Base-by-base conservation (phyloP, 2,113 vertebrate genomes). In the Corythaixoides concolor region DNA sequence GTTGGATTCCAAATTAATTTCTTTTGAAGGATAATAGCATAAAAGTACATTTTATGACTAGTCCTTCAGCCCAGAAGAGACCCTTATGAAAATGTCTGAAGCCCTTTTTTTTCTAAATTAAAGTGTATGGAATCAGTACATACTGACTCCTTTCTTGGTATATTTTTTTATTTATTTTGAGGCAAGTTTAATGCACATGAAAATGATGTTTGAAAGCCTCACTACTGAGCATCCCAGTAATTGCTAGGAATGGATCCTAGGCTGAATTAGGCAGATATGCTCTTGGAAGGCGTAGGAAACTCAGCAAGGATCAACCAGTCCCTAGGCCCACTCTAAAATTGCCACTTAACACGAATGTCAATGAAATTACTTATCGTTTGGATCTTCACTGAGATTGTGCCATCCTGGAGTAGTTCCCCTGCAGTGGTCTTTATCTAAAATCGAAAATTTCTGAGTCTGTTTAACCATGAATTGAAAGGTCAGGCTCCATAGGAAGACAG, bases 251-350 rank as follows among this genome's bases (percentile, higher is more conserved):
- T 69, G 17, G 53, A 41, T 90, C 24, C 28, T 66, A 16, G 32
- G 22, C 33, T 75, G 39, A 56, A 59, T 72, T 72, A 35, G 22
- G 68, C 28, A 47, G 33, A 30, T 76, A 20, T 63, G 2, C 37
- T 89, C 15, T 79, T 64, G 39, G 16, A 76, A 87, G 21, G 30
- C 11, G 20, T 19, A 28, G 69, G 53, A 58, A 47, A 43, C 0
- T 1, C 20, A 9, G 39, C 35, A 67, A 53, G 37, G n/a, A 45
- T 47, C 0, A 0, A 33, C 21, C 15, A 58, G 50, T 83, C 26
- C 33, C 5, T 59, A 43, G 32, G 12, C 19, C 33, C 7, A 76
- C 69, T 73, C 50, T 19, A 47, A 83, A 89, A 58, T 4, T 72
- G 15, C 15, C 16, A 39, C 11, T 72, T 55, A 14, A 37, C 53